These are phyloP conservation scores for Galleria mellonella DNA, from an alignment of 1,140 invertebrate genomes.

Conservation along the genomic window DNA sequence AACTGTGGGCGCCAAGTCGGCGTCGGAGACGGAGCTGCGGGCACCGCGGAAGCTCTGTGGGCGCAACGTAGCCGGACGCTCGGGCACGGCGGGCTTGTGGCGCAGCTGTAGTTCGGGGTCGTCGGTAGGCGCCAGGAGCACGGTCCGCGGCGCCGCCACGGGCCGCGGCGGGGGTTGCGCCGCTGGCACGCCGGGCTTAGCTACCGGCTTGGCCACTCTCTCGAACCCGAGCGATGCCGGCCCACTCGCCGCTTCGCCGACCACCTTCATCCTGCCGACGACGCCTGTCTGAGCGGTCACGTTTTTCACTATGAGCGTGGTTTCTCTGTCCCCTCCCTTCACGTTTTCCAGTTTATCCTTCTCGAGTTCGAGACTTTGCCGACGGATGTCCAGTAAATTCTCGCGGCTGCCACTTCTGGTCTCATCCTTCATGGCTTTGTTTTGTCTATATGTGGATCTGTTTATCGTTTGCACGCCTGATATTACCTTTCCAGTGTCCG, in stretches of 20 bases:
- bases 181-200: conserved; percentile 17
- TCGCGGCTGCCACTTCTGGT: conserved; percentile 54
- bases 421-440: conserved; percentile 54
- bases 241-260: conserved; percentile 29
- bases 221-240: conserved; percentile 33
- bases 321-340: conserved; percentile 28
- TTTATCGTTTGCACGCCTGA: conserved; percentile 70
- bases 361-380: conserved; percentile 67
- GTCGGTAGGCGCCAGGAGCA: conserved; percentile 34
- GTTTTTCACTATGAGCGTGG: conserved; percentile 45
- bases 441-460: conserved; percentile 66
- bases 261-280: conserved; percentile 47
- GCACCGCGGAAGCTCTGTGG: conserved; percentile 74
- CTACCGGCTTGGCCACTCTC: conserved; percentile 1
- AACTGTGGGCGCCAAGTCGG: conserved; percentile 57
- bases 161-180: conserved; percentile 54
- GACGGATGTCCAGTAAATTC: conserved; percentile 51
- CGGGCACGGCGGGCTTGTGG: conserved; percentile 82
- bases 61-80: conserved; percentile 80
- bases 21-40: conserved; percentile 41
- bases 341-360: conserved; percentile 45
- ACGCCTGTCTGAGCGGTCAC: conserved; percentile 46
- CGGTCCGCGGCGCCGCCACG: conserved; percentile 74
- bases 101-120: conserved; percentile 52
- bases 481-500: conserved; percentile 59